Base-by-base conservation (phyloP, 2,113 vertebrate genomes). In the Cochlearius cochlearius region DNA sequence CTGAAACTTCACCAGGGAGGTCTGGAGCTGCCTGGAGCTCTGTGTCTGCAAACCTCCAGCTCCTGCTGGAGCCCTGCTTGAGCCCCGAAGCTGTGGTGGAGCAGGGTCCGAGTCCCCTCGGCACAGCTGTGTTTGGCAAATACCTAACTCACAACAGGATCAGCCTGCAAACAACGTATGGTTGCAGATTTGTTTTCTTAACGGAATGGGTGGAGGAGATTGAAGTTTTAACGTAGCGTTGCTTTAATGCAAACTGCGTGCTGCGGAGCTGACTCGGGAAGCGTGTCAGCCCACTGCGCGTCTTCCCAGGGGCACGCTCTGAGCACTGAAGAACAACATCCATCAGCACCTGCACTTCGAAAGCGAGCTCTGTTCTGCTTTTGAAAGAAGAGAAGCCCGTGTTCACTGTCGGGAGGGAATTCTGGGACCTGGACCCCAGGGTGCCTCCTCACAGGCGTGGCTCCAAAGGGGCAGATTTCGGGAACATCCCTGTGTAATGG, bases 241-340 rank as follows among this genome's bases (percentile, higher is more conserved):
- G 43, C 27, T 60, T 94, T 50, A 66, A 56, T 3, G 9, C 34
- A 79, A 86, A 66, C 41, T 45, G 30, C 38, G 26, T n/a, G 15
- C 15, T 0, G 1, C 86, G 58, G 27, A 56, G 63, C 30, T 49
- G 55, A 21, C 59, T 81, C 5, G 3, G 17, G 29, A 79, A 52
- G 20, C 1, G 11, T 4, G 26, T 39, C 30, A 82, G 43, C 5
- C 30, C 53, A 52, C 2, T 30, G 49, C 0, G 0, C 30, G 29
- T 20, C 59, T 94, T 69, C 29, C 38, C 9, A 1, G 20, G 50
- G 45, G 4, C 22, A 45, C 21, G 15, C 43, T 81, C 49, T 52
- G 29, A 73, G 30, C 3, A 8, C 12, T 63, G 45, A 45, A 73
- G 18, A 86, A 36, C 14, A 83, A 88, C 73, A 15, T 5, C 2